Conservation (phyloP, 1,140 invertebrate genomes). For the Lucilia sericata region DNA sequence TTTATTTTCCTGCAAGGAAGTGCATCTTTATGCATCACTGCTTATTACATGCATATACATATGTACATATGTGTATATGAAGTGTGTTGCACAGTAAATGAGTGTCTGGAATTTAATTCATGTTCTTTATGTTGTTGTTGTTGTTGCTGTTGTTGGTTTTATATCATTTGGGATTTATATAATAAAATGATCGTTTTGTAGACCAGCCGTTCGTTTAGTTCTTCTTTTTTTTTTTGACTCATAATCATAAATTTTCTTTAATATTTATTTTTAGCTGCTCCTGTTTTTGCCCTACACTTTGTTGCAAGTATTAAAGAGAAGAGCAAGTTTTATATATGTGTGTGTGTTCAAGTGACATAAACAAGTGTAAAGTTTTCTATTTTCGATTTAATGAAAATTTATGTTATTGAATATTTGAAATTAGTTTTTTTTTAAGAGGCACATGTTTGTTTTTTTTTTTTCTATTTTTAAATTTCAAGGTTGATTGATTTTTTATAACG, state of each 20-base stretch:
- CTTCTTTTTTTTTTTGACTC: not conserved
- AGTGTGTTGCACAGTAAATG: not conserved
- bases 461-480: conserved; percentile 17
- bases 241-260: not conserved
- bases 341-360: not conserved
- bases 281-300: not conserved
- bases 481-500: conserved; percentile 33
- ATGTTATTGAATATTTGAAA: not conserved
- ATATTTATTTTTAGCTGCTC: not conserved
- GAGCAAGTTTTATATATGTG: not conserved
- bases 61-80: not conserved
- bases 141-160: not conserved
- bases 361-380: conserved; percentile 17
- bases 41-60: not conserved
- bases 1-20: conserved; percentile 11
- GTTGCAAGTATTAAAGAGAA: not conserved
- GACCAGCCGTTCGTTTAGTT: not conserved
- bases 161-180: not conserved
- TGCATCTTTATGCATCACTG: conserved; percentile 10
- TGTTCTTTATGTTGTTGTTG: not conserved
- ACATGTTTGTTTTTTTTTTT: not conserved
- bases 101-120: conserved; percentile 16
- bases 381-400: conserved; percentile 7
- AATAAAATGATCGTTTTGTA: not conserved
- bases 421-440: not conserved